A percentile compares a stretch with the other conserved stretches of the same genome.
phyloP scores from a whole-genome alignment of 2,113 vertebrate genomes.

The Mustela lutreola region DNA sequence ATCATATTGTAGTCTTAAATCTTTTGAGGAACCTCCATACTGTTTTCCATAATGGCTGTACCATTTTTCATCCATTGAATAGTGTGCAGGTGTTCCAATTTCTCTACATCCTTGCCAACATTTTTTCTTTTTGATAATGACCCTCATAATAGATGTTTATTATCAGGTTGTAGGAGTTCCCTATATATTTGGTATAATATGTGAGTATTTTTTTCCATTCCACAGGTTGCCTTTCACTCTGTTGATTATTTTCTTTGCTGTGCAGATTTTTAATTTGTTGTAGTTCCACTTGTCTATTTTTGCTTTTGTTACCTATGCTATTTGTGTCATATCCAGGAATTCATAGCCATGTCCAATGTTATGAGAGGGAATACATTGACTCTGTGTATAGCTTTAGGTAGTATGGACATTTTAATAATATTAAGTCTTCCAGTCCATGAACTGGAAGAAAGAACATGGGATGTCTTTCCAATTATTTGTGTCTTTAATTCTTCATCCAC shows the following conservation, averaged over 20 bases:
- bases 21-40: not conserved
- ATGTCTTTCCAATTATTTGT: not conserved
- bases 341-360: not conserved
- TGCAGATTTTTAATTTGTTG: not conserved
- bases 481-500: not conserved
- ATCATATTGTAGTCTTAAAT: not conserved
- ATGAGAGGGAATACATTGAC: not conserved
- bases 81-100: not conserved
- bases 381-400: not conserved
- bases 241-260: not conserved
- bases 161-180: not conserved
- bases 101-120: not conserved
- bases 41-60: not conserved
- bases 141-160: not conserved
- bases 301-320: not conserved
- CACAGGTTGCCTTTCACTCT: not conserved
- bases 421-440: not conserved
- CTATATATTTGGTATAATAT: not conserved
- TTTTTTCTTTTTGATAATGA: not conserved
- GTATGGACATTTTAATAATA: not conserved
- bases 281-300: not conserved
- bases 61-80: not conserved
- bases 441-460: not conserved
- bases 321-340: not conserved
- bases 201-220: not conserved